A percentile compares a stretch with the other conserved stretches of the same genome.
Evolutionary conservation across 2,113 vertebrate species (phyloP).

Genomic region (Lagenorhynchus albirostris): DNA sequence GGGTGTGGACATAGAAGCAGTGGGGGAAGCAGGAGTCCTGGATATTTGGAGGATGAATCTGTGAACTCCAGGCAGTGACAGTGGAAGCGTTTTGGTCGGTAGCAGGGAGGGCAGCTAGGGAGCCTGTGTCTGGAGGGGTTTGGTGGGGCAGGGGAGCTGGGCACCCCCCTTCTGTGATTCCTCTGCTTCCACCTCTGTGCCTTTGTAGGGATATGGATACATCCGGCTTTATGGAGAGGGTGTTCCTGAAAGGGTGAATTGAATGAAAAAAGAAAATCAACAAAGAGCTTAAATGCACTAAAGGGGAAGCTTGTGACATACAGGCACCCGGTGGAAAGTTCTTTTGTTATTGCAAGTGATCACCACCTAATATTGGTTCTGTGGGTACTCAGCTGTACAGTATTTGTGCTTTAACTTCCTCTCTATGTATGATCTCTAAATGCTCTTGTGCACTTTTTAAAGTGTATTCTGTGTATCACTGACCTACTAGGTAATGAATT

Average conservation of each 20-base stretch:
- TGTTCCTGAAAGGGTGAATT: neutral
- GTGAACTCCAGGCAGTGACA: neutral
- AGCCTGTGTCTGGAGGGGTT: neutral
- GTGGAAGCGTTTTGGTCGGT: accelerated
- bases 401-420: neutral
- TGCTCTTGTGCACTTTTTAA: neutral
- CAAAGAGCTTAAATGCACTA: neutral
- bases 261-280: neutral
- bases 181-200: neutral
- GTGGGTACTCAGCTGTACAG: neutral
- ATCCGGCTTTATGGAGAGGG: neutral
- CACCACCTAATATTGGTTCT: neutral
- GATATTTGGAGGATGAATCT: neutral
- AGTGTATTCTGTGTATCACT: neutral
- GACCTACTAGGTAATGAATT: neutral
- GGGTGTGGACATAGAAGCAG: neutral
- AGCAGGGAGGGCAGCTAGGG: too few species aligned
- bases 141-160: neutral
- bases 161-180: neutral
- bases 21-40: neutral
- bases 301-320: neutral
- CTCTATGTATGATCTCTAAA: neutral
- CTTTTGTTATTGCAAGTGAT: neutral
- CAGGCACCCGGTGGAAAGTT: neutral
- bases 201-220: neutral